These are phyloP conservation scores for Odocoileus hemionus DNA, from an alignment of 2,113 vertebrate species.

Conservation along the genomic window DNA sequence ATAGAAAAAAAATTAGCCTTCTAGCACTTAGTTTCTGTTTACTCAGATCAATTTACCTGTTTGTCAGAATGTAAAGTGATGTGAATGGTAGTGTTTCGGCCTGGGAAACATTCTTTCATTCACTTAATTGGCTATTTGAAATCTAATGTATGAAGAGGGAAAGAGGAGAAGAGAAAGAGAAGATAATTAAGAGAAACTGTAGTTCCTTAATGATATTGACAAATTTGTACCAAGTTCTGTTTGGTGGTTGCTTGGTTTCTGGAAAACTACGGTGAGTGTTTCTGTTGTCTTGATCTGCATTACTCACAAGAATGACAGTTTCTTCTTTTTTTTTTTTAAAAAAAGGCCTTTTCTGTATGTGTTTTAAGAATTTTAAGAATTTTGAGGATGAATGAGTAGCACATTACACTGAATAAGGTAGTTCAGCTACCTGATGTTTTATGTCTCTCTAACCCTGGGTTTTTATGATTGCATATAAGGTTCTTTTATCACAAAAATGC, in stretches of 20 bases:
- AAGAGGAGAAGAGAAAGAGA: background rate
- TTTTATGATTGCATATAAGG: background rate
- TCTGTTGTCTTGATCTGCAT: background rate
- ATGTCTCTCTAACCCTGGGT: background rate
- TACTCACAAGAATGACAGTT: background rate
- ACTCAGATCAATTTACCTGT: background rate
- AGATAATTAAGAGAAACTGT: background rate
- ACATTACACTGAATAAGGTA: background rate
- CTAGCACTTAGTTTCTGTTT: background rate
- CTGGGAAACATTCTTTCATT: background rate
- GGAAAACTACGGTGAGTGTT: background rate
- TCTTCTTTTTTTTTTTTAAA: background rate
- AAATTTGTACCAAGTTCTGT: background rate
- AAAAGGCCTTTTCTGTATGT: background rate
- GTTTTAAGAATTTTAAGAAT: constrained; percentile 4
- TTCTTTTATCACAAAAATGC: background rate
- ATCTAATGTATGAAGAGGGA: background rate
- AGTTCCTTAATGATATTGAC: background rate
- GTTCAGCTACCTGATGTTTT: background rate
- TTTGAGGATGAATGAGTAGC: background rate
- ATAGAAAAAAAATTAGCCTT: background rate
- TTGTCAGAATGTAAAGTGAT: background rate
- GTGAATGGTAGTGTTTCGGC: background rate
- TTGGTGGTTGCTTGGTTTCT: background rate
- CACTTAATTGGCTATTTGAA: background rate